A percentile compares a stretch with the other conserved stretches of the same genome.
These are phyloP conservation scores for Platyrinchus mystaceus DNA, from an alignment of 2,797 vertebrate genomes.

Conservation along the genomic window DNA sequence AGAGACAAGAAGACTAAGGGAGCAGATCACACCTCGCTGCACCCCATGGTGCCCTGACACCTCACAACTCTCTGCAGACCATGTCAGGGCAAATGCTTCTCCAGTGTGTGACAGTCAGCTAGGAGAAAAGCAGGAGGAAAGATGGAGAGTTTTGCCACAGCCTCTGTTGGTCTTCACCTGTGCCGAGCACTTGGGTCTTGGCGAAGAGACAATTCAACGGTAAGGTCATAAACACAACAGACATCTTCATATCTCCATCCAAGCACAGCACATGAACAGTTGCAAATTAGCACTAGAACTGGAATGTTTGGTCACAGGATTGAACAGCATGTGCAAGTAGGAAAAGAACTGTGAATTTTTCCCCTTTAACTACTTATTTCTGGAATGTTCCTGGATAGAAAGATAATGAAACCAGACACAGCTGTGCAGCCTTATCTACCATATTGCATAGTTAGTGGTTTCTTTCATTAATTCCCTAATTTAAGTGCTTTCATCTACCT, in stretches of 20 bases:
- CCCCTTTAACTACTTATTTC: neutral
- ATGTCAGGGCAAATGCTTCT: neutral
- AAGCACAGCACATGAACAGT: neutral
- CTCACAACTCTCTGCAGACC: neutral
- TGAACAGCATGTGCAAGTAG: neutral
- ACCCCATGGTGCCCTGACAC: neutral
- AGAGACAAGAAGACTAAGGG: neutral
- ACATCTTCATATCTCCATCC: neutral
- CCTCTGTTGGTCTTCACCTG: neutral
- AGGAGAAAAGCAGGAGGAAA: neutral
- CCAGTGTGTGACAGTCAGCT: fast-evolving
- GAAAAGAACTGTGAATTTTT: neutral
- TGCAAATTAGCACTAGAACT: neutral
- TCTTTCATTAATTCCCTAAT: conserved; percentile 23
- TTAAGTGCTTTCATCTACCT: neutral
- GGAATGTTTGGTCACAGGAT: neutral
- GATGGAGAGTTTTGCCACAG: neutral
- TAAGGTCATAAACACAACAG: neutral
- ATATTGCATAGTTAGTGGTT: neutral
- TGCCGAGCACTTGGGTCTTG: neutral
- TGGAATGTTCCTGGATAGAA: neutral
- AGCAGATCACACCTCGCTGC: neutral
- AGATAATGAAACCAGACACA: neutral
- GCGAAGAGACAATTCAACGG: neutral
- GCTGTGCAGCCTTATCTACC: neutral